A percentile compares a stretch with the other conserved stretches of the same genome.
Evolutionary conservation across 1,140 invertebrate species (phyloP).

Genomic region (Ylistrum balloti): DNA sequence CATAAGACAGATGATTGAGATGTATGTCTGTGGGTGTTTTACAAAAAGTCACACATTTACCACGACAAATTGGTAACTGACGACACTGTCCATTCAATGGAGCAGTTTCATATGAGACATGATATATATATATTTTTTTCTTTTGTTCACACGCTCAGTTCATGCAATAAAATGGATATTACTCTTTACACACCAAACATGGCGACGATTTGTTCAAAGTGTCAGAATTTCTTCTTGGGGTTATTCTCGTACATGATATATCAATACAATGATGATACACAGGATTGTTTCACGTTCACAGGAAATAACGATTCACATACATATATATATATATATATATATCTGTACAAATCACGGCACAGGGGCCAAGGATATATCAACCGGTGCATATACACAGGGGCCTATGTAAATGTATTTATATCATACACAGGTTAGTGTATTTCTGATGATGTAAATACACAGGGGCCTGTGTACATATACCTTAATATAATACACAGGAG

Average conservation of each 20-base stretch:
- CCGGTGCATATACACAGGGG: neutral
- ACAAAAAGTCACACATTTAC: neutral
- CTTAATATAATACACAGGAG: no score
- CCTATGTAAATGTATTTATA: neutral
- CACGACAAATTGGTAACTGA: neutral
- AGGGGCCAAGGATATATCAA: neutral
- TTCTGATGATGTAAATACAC: neutral
- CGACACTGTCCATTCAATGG: constrained; percentile 1
- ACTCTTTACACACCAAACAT: neutral
- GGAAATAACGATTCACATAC: neutral
- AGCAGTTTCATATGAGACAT: neutral
- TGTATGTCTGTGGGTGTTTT: no score
- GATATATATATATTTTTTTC: neutral
- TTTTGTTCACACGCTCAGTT: neutral
- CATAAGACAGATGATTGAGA: no score
- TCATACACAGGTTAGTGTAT: neutral
- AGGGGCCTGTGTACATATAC: neutral
- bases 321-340: constrained; percentile 36
- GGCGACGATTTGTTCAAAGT: neutral
- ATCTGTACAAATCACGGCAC: neutral
- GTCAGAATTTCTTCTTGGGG: neutral
- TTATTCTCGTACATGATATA: neutral
- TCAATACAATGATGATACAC: neutral
- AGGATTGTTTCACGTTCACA: neutral
- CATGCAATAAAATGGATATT: neutral